A percentile compares a stretch with the other conserved stretches of the same genome.
Evolutionary conservation across 1,140 invertebrate genomes (phyloP).

Genomic region (Prorops nasuta): DNA sequence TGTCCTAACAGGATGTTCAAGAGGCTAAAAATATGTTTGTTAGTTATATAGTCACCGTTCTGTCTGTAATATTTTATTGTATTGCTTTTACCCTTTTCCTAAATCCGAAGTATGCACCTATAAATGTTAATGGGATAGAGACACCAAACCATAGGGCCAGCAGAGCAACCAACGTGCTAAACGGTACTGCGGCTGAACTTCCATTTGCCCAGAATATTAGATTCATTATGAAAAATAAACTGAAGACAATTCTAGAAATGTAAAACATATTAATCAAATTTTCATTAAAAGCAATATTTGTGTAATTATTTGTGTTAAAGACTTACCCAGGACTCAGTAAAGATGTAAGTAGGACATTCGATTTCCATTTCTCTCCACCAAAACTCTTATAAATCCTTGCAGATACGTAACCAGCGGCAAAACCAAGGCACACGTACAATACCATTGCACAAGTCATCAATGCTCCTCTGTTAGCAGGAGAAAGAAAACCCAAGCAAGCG

Average conservation of each 20-base stretch:
- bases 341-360: constrained; percentile 93
- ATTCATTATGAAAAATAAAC: constrained; percentile 95
- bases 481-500: constrained; percentile 96
- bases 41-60: constrained; percentile 17
- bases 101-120: constrained; percentile 98
- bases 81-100: constrained; percentile 82
- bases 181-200: constrained; percentile 94
- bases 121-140: constrained; percentile 96
- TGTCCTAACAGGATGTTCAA: constrained; percentile 96
- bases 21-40: constrained; percentile 61
- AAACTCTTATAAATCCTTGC: constrained; percentile 97
- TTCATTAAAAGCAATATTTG: constrained; percentile 7
- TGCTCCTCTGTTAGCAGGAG: constrained; percentile 96
- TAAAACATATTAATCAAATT: constrained; percentile 12
- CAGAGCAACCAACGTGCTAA: constrained; percentile 95
- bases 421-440: constrained; percentile 91
- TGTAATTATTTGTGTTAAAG: neutral
- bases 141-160: constrained; percentile 96
- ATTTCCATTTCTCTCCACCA: constrained; percentile 97
- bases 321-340: constrained; percentile 91
- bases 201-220: constrained; percentile 92
- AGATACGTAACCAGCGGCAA: constrained; percentile 93
- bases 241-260: constrained; percentile 84
- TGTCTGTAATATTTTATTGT: constrained; percentile 23
- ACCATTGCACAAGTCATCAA: constrained; percentile 97